Evolutionary conservation across 1,140 invertebrate genomes (phyloP).

Genomic region (Drosophila saltans): DNA sequence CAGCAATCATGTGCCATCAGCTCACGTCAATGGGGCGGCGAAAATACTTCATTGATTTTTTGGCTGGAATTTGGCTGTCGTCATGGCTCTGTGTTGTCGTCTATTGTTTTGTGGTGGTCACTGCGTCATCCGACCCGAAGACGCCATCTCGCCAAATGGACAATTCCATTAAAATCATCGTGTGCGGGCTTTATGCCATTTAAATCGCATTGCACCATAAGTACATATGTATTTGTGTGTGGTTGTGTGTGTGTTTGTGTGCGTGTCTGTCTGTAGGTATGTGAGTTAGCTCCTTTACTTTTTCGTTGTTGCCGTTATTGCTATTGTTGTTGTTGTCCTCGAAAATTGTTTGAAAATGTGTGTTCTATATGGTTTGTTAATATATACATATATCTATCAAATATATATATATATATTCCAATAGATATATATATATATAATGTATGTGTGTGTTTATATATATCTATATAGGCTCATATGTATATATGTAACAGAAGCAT

Average conservation of each 20-base stretch:
- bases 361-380: neutral
- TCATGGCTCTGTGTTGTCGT: slow-evolving; percentile 52
- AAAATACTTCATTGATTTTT: slow-evolving; percentile 47
- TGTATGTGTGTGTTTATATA: neutral
- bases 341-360: neutral
- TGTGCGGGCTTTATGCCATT: slow-evolving; percentile 3
- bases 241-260: neutral
- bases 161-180: slow-evolving; percentile 34
- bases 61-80: slow-evolving; percentile 69
- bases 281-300: neutral
- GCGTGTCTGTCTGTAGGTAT: neutral
- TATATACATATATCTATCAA: no score
- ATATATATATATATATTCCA: no score
- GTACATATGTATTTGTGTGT: slow-evolving; percentile 5
- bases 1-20: slow-evolving; percentile 56
- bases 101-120: slow-evolving; percentile 30
- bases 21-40: slow-evolving; percentile 65
- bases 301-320: neutral
- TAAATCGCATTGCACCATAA: neutral
- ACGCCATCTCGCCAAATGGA: slow-evolving; percentile 54
- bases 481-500: slow-evolving; percentile 38
- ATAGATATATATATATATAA: slow-evolving; percentile 21
- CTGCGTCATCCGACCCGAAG: slow-evolving; percentile 65
- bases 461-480: slow-evolving; percentile 31
- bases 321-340: neutral